Base-by-base conservation (phyloP, 2,113 vertebrate genomes). In the Dolichotis patagonum region DNA sequence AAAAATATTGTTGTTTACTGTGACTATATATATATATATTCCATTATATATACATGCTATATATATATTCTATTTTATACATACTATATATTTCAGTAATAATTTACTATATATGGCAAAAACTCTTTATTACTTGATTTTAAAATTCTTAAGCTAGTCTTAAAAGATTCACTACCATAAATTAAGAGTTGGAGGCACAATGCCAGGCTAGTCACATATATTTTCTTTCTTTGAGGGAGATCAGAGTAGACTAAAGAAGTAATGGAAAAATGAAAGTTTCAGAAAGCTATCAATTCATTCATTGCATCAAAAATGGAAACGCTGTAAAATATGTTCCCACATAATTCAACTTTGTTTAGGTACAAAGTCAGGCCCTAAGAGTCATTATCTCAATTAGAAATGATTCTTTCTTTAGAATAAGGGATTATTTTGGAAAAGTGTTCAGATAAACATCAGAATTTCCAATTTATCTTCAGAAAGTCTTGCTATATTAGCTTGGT, bases 221-320 rank as follows among this genome's bases (percentile, higher is more conserved):
- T 46, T 60, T 11, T 87, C 77, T 85, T 5, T 63, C 54, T 77
- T n/a, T 49, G 35, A 77, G 22, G 43, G 65, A 56, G 62, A 56
- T 12, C 28, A 46, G 56, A 67, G n/a, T 9, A 52, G 28, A 49
- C 30, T 67, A 3, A 73, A 77, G 54, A 54, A 78, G 49, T 49
- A 54, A 49, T 49, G 86, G 54, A 67, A 54, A 95, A 52, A 16
- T 30, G 60, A 80, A 73, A 85, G 19, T 77, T 91, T 85, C 88
- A 43, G 71, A 93, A 38, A 71, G n/a, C 38, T n/a, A 80, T 65
- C 54, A 60, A 90, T 88, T 91, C 46, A 80, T 35, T 83, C 12
- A 19, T n/a, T 65, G 41, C 52, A n/a, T 82, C 77, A 91, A 95
- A 88, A 94, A 73, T 26, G 17, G n/a, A 95, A 97, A 85, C 84